phyloP scores from a whole-genome alignment of 2,113 vertebrate species.

The Pyrgilauda ruficollis region DNA sequence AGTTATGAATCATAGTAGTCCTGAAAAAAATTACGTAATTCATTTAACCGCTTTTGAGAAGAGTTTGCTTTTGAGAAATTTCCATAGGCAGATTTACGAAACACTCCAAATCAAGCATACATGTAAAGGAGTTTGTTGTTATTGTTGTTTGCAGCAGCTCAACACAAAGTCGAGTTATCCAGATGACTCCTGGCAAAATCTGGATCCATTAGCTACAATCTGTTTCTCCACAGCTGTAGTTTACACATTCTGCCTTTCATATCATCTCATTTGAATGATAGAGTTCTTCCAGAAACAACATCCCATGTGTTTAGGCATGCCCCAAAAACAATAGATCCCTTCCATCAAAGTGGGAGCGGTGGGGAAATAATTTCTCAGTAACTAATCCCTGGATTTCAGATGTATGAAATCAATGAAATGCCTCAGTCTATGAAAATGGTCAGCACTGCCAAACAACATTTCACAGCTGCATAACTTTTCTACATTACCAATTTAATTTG shows the following conservation, averaged over 20 bases:
- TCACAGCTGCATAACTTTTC: background rate
- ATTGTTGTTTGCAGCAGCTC: background rate
- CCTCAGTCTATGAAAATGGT: background rate
- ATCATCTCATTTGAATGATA: constrained; percentile 32
- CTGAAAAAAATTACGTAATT: background rate
- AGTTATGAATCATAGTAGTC: background rate
- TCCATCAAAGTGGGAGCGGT: constrained; percentile 30
- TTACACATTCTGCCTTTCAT: constrained; percentile 27
- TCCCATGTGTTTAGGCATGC: constrained; percentile 24
- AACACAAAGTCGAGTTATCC: background rate
- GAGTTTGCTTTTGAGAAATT: background rate
- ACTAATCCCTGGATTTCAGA: constrained; percentile 60
- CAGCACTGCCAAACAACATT: background rate
- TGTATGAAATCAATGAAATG: constrained; percentile 35
- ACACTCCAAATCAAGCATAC: background rate
- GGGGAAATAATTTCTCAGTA: constrained; percentile 42
- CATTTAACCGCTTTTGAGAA: background rate
- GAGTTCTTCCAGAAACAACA: constrained; percentile 41
- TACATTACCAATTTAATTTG: background rate
- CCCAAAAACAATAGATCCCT: constrained; percentile 34
- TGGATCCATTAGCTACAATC: constrained; percentile 9
- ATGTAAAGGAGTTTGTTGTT: background rate
- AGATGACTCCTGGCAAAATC: constrained; percentile 30
- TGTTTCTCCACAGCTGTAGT: constrained; percentile 24
- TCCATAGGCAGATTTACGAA: background rate